Evolutionary conservation across 2,113 vertebrate genomes (phyloP).

Genomic region (Istiophorus platypterus): DNA sequence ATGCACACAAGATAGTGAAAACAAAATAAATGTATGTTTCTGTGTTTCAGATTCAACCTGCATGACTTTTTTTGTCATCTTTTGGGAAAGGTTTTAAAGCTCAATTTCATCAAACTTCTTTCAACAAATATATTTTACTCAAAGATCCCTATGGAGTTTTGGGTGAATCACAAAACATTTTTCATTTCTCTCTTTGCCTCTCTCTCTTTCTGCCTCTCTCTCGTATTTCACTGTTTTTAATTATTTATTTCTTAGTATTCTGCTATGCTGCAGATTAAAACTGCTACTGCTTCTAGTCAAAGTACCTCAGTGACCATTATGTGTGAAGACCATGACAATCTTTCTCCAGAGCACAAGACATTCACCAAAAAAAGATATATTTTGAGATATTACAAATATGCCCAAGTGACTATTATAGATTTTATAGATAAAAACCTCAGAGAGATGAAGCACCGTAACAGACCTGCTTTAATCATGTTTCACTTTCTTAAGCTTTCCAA

Average conservation of each 20-base stretch:
- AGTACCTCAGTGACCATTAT: conserved; percentile 35
- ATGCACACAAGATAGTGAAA: neutral
- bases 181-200: neutral
- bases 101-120: conserved; percentile 47
- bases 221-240: conserved; percentile 17
- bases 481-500: conserved; percentile 61
- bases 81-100: conserved; percentile 24
- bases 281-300: conserved; percentile 19
- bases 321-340: conserved; percentile 36
- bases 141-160: neutral
- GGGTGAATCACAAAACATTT: conserved; percentile 28
- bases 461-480: conserved; percentile 66
- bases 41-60: conserved; percentile 19
- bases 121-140: conserved; percentile 18
- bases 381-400: conserved; percentile 40
- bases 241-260: conserved; percentile 15
- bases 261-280: conserved; percentile 38
- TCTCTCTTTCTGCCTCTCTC: neutral
- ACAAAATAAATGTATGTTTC: neutral
- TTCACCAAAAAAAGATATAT: conserved; percentile 22
- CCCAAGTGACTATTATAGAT: conserved; percentile 43
- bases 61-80: neutral
- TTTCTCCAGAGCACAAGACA: conserved; percentile 16
- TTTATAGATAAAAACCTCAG: conserved; percentile 54
- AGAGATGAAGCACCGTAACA: conserved; percentile 39